phyloP scores from a whole-genome alignment of 2,888 invertebrate genomes.

The Sarcophaga caerulescens region DNA sequence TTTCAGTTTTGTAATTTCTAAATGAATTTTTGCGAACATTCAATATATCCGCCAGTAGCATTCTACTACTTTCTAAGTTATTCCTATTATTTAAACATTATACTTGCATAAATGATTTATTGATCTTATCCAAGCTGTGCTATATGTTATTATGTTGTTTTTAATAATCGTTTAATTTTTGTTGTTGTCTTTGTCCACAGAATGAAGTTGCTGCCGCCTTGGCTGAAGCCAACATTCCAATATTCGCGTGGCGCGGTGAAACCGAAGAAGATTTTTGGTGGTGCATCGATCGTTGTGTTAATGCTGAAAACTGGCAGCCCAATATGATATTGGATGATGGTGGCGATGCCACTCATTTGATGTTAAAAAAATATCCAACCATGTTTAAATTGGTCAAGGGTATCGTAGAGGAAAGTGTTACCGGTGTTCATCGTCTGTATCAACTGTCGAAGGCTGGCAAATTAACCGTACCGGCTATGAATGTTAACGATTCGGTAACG shows the following conservation, averaged over 20 bases:
- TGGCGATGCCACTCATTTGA: conserved; percentile 97
- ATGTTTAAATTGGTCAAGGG: conserved; percentile 97
- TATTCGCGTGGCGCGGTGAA: conserved; percentile 98
- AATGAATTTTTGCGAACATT: too few relatives aligned
- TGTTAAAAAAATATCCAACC: conserved; percentile 96
- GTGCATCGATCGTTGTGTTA: conserved; percentile 98
- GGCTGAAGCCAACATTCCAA: conserved; percentile 93
- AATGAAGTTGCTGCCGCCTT: conserved; percentile 98
- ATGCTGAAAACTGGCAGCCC: conserved; percentile 96
- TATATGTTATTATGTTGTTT: too few relatives aligned
- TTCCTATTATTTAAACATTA: too few relatives aligned
- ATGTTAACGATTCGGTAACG: conserved; percentile 98
- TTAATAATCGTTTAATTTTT: too few relatives aligned
- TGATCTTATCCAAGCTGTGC: too few relatives aligned
- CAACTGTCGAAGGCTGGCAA: conserved; percentile 97
- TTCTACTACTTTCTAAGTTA: too few relatives aligned
- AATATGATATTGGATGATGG: conserved; percentile 99
- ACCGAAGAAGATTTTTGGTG: conserved; percentile 99
- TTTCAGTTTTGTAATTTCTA: too few relatives aligned
- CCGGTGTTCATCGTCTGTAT: conserved; percentile 98
- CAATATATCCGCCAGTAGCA: too few relatives aligned
- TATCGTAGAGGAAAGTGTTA: conserved; percentile 98
- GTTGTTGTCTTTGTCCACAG: conserved; percentile 80
- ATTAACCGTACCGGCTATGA: conserved; percentile 97
- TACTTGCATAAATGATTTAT: too few relatives aligned